Conservation (phyloP, 2,113 vertebrate genomes). For the Emydocephalus ijimae region DNA sequence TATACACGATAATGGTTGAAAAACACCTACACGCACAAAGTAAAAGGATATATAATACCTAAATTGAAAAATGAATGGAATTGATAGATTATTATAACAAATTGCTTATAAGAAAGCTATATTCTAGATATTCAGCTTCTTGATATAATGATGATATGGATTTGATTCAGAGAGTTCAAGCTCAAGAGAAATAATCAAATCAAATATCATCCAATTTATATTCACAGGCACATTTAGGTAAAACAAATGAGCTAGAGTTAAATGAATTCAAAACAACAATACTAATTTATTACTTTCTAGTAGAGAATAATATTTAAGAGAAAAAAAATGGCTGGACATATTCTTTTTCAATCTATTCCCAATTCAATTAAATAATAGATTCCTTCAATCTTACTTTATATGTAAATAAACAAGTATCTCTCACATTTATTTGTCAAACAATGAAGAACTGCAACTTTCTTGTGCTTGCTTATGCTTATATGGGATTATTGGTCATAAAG, state of each 20-base stretch:
- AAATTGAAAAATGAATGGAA: neutral
- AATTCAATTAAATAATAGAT: neutral
- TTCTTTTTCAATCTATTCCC: too few species aligned
- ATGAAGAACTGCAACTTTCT: neutral
- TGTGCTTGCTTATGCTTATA: neutral
- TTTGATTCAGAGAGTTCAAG: slow-evolving; percentile 13
- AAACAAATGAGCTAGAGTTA: slow-evolving; percentile 35
- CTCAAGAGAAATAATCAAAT: slow-evolving; percentile 40
- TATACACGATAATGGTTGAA: too few species aligned
- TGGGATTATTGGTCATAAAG: neutral
- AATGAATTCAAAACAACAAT: slow-evolving; percentile 3
- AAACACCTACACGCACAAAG: too few species aligned
- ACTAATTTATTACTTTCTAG: slow-evolving; percentile 9
- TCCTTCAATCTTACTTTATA: neutral
- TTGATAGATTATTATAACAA: neutral
- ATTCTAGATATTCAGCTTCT: neutral
- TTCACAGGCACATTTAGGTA: slow-evolving; percentile 28
- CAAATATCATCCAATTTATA: slow-evolving; percentile 59
- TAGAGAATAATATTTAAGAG: slow-evolving; percentile 17
- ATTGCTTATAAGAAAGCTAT: neutral
- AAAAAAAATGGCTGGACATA: fast-evolving
- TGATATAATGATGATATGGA: slow-evolving; percentile 29
- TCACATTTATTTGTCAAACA: neutral
- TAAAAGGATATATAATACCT: neutral
- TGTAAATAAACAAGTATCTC: neutral